These are phyloP conservation scores for Eurystomus glaucurus DNA, from an alignment of 2,797 vertebrate genomes.

Conservation along the genomic window DNA sequence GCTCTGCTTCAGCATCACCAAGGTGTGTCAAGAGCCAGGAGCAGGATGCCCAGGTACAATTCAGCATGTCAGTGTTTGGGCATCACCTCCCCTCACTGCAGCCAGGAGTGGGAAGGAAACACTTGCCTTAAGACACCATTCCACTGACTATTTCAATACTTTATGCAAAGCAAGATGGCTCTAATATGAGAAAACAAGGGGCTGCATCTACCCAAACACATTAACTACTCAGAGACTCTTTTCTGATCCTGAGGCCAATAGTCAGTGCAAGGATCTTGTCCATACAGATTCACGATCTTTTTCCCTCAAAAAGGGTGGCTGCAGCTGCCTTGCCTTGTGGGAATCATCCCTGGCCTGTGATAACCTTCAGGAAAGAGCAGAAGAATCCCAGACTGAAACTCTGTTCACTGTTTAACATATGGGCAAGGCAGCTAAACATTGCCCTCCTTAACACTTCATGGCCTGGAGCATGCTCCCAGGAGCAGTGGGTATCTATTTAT, in stretches of 20 bases:
- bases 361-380: not conserved
- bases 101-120: not conserved
- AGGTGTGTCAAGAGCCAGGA: not conserved
- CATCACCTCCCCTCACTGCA: not conserved
- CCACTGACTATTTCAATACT: not conserved
- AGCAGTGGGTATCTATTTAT: not conserved
- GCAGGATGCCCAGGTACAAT: too few species aligned
- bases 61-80: not conserved
- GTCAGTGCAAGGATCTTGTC: not conserved
- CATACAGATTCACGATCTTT: not conserved
- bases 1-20: not conserved
- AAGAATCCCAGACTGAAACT: not conserved
- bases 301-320: not conserved
- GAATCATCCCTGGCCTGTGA: not conserved
- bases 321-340: not conserved
- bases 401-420: not conserved
- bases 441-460: not conserved
- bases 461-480: accelerated
- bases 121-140: not conserved
- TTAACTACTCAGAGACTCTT: not conserved
- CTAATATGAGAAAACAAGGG: not conserved
- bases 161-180: not conserved
- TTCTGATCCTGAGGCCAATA: not conserved
- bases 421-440: not conserved
- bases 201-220: not conserved